Evolutionary conservation across 2,113 vertebrate genomes (phyloP), one percentile per base, ranked within the genome.

Genomic region (Rhinichthys klamathensis): DNA sequence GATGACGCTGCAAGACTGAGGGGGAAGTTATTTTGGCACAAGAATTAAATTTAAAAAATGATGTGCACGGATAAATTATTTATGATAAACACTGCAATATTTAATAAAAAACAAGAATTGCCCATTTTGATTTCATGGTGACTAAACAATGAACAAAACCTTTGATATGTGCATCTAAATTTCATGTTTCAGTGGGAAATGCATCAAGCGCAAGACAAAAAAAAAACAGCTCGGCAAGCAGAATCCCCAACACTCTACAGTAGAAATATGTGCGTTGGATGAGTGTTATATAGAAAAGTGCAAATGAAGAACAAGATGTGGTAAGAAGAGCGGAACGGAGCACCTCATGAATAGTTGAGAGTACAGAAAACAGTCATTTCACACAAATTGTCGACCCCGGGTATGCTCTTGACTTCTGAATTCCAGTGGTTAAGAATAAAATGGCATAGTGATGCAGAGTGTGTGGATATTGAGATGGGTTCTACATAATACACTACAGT

Each of bases 341-440:
- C 2, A 4, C 15, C 78, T 80, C 78, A 80, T 80, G n/a, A 80
- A 80, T 80, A 80, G 58, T 65, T 63, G 58, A 63, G 78, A 18
- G 38, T 12, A 18, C 58, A 63, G 38, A 80, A 80, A 44, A 80
- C 58, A 30, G 32, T 61, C 6, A 79, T 79, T 79, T 60, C 76
- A 41, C 76, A 41, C 54, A 61, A 63, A 65, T 44, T 27, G 58
- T 63, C 2, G 78, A 80, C 58, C 58, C 78, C 0, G n/a, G n/a
- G 27, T 35, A 41, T 3, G 25, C 16, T 81, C 41, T 67, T 67
- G 79, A 32, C 79, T 67, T 69, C 41, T 32, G 61, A 65, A 81
- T 49, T 11, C 60, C 44, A 30, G 27, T 69, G 41, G 18, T 69
- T 81, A 81, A 49, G 41, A 15, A 67, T 35, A 15, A 81, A 81